Percentiles rank a stretch among this genome's conserved stretches.
phyloP scores from a whole-genome alignment of 1,140 invertebrate genomes.

The Rhagoletis zephyria region DNA sequence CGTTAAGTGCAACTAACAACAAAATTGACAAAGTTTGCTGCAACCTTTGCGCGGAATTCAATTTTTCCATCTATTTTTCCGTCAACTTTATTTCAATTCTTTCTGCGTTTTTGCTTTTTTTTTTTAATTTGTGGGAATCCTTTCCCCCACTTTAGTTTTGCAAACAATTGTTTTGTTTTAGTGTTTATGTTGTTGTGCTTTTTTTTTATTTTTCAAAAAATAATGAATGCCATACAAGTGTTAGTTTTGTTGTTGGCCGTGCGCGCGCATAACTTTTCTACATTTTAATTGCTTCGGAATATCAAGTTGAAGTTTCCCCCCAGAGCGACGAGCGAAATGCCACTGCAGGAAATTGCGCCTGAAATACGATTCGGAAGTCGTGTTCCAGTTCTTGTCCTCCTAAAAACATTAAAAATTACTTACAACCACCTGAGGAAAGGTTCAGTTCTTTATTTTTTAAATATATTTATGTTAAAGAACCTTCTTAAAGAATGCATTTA shows the following conservation, averaged over 20 bases:
- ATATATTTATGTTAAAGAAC: too few species aligned
- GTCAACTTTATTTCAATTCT: slow-evolving; percentile 35
- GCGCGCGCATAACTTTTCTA: slow-evolving; percentile 50
- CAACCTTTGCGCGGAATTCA: slow-evolving; percentile 39
- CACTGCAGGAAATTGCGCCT: not conserved
- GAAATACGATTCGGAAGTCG: too few species aligned
- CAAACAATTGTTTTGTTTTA: not conserved
- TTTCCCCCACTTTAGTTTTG: not conserved
- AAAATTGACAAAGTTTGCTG: slow-evolving; percentile 47
- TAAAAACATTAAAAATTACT: too few species aligned
- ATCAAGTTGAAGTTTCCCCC: slow-evolving; percentile 35
- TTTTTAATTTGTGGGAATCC: not conserved
- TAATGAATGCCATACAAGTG: slow-evolving; percentile 48
- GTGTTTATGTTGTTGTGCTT: not conserved
- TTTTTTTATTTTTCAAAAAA: slow-evolving; percentile 14
- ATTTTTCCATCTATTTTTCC: slow-evolving; percentile 42
- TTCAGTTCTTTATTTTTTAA: too few species aligned
- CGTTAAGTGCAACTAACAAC: slow-evolving; percentile 7
- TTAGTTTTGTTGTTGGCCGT: slow-evolving; percentile 42
- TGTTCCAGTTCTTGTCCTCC: too few species aligned
- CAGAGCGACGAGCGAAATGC: not conserved
- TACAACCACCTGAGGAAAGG: too few species aligned
- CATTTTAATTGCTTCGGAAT: slow-evolving; percentile 50
- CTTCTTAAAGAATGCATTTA: too few species aligned
- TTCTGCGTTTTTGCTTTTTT: not conserved